Base-by-base conservation (phyloP, 2,888 invertebrate genomes). In the Pherbina coryleti region DNA sequence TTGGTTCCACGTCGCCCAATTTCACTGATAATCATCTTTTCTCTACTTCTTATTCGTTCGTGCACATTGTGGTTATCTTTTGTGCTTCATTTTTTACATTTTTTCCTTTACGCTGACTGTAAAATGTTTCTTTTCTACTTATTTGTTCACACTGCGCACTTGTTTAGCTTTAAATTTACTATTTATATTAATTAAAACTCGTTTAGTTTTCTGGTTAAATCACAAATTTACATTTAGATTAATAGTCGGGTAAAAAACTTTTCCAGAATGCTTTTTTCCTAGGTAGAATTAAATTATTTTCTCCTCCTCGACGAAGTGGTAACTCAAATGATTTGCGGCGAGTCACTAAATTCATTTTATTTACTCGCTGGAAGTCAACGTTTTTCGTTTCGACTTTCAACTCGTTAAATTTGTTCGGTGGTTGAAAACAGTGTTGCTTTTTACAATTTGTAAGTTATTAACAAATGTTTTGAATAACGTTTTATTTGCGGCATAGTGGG, bases 71-170 rank as follows among this genome's bases (percentile, higher is more conserved):
- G 57, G 57, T 28, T 60, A 11, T 60, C 57, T 60, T 19, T 60
- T 19, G 22, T 8, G n/a, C 5, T 19, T 55, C 2, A 55, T 11
- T 53, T 53, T 14, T 55, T 55, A 5, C 3, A 51, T 55, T 17
- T 25, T 14, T 9, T 62, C 31, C 62, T 31, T 62, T 62, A 34
- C 17, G 11, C 17, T 64, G 28, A 0, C 17, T 64, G 25, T 31
- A 64, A 22, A 19, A 64, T 64, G 17, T 34, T 31, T 64, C 31
- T 44, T 7, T 14, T 37, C 5, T 37, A 11, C 44, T 44, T 44
- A 28, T 22, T 25, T 19, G n/a, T 60, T 28, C 79, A 81, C 79
- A 76, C 78, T 78, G 78, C 79, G 77, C 78, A 81, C 71, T 78
- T 78, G 75, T 75, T 76, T 74, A 60, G 4, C 22, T 5, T 5